Evolutionary conservation across 1,140 invertebrate species (phyloP), one percentile per base, ranked within the genome.

Genomic region (Atopsyche davidsoni): DNA sequence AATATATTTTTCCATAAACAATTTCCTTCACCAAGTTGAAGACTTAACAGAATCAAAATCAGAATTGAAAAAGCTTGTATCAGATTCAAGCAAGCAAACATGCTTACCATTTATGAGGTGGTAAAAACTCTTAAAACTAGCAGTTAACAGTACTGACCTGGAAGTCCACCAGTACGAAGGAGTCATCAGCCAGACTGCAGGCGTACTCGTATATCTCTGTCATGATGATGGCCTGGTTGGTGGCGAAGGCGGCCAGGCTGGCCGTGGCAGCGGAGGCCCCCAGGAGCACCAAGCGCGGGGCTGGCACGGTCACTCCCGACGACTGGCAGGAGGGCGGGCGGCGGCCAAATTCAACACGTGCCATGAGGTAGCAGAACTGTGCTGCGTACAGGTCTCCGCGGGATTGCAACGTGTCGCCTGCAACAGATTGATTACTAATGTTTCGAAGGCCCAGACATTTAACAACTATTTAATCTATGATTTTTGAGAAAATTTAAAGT

Each of bases 191-290:
- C 22, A 96, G 76, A 53, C 84, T 83, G 36, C 86, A 80, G 0
- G 91, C 92, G 68, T 92, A 97, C 68, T 96, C 93, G 66, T 93
- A 96, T 42, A 96, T 86, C 70, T 96, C 91, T 0, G 92, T 96
- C 64, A 92, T 85, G 72, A 95, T 89, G 40, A 96, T 86, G 3
- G 92, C 89, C 64, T 89, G 82, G 61, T 85, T 85, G 23, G 78
- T 83, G 9, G 84, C 82, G 69, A 94, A 89, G 55, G 53, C 54
- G 1, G 40, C 11, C 39, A 68, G 61, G 13, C 56, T 76, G n/a
- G 69, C 61, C 54, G 82, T 82, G 3, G 76, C 60, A 40, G 79
- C 76, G 61, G 84, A 82, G 1, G 86, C 79, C 36, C 90, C 87
- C 47, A 96, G 77, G 11, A 96, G 73, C 18, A 91, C 83, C 31